Conservation (phyloP, 2,113 vertebrate genomes). For the Nansenia antarctica region DNA sequence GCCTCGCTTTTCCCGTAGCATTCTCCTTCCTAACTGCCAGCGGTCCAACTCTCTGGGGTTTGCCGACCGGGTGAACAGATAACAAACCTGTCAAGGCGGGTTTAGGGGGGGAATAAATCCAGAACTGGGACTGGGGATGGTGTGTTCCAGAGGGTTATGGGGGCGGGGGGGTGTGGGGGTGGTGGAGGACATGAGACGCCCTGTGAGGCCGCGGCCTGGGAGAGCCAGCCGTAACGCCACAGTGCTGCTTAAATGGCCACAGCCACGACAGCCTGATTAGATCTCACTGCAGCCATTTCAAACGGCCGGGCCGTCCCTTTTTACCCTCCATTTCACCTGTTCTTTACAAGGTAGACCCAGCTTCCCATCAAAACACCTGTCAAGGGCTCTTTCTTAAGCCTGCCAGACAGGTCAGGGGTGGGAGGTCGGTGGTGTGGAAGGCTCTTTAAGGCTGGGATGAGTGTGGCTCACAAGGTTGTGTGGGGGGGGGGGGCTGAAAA, state of each 20-base stretch:
- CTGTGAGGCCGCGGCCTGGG: slow-evolving; percentile 71
- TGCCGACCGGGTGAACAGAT: slow-evolving; percentile 83
- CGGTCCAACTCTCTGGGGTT: slow-evolving; percentile 81
- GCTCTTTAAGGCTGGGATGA: slow-evolving; percentile 52
- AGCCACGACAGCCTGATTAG: slow-evolving; percentile 78
- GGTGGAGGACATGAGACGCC: slow-evolving; percentile 74
- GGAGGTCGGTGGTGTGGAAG: slow-evolving; percentile 65
- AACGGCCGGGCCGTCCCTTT: slow-evolving; percentile 69
- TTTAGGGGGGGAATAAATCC: slow-evolving; percentile 84
- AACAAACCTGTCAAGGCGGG: slow-evolving; percentile 89
- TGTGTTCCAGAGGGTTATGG: slow-evolving; percentile 72
- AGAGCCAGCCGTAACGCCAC: slow-evolving; percentile 76
- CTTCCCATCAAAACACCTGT: slow-evolving; percentile 68
- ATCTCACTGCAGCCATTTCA: slow-evolving; percentile 76
- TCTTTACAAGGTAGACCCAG: slow-evolving; percentile 58
- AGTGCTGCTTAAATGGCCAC: slow-evolving; percentile 69
- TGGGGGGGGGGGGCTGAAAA: slow-evolving; percentile 39
- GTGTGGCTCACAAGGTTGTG: slow-evolving; percentile 40
- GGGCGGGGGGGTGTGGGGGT: slow-evolving; percentile 14
- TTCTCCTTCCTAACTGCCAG: slow-evolving; percentile 78
- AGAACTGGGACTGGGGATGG: slow-evolving; percentile 76
- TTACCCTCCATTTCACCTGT: slow-evolving; percentile 62
- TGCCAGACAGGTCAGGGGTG: slow-evolving; percentile 65
- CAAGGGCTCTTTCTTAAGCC: slow-evolving; percentile 64
- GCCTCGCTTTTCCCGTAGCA: slow-evolving; percentile 78